Conservation (phyloP, 2,888 invertebrate species). For the Pandemis cinnamomeana region DNA sequence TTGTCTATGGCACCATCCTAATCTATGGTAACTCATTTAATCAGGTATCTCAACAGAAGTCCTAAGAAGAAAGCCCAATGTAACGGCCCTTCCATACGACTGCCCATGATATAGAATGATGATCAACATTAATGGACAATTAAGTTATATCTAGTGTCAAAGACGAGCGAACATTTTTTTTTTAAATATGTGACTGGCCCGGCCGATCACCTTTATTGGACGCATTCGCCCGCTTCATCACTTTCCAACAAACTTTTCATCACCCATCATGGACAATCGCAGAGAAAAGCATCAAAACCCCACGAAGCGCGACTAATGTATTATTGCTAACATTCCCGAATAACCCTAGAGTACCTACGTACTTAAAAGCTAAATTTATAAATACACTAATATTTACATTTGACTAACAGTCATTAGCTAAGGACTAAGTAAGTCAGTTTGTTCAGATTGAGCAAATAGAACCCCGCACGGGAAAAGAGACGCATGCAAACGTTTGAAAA, state of each 20-base stretch:
- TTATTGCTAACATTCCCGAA: slow-evolving; percentile 79
- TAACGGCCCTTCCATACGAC: slow-evolving; percentile 14
- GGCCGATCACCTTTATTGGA: neutral
- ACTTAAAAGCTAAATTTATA: slow-evolving; percentile 62
- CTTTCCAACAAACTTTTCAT: neutral
- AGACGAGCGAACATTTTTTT: no score
- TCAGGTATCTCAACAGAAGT: slow-evolving; percentile 62
- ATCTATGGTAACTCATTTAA: slow-evolving; percentile 78
- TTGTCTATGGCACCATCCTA: slow-evolving; percentile 80
- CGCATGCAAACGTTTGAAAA: slow-evolving; percentile 36
- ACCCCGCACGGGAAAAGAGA: slow-evolving; percentile 39
- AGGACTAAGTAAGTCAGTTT: slow-evolving; percentile 50
- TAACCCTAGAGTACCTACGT: slow-evolving; percentile 59
- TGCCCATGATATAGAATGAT: neutral
- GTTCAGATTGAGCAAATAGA: slow-evolving; percentile 56
- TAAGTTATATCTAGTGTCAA: no score
- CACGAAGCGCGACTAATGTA: slow-evolving; percentile 75
- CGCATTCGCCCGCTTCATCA: no score
- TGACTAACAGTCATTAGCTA: slow-evolving; percentile 78
- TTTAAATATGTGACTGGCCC: neutral
- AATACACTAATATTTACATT: slow-evolving; percentile 82
- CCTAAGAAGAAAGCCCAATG: slow-evolving; percentile 30
- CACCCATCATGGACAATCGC: neutral
- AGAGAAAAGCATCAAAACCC: slow-evolving; percentile 37
- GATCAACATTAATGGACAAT: no score